Conservation (phyloP, 2,888 invertebrate genomes). For the Desoria tigrina region DNA sequence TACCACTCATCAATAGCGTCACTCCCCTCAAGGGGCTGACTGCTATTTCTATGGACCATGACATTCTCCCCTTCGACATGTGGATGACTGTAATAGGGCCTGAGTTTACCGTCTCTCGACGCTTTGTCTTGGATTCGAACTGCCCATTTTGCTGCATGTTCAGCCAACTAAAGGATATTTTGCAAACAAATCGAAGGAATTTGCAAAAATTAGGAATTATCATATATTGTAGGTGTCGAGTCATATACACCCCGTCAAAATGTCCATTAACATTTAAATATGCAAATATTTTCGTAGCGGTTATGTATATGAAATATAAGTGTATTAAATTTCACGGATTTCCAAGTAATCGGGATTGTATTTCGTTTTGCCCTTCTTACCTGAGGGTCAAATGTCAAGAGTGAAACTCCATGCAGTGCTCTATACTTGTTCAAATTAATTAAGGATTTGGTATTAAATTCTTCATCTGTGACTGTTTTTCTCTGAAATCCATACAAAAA, state of each 20-base stretch:
- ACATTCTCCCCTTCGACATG: conserved; percentile 14
- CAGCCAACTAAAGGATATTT: conserved; percentile 7
- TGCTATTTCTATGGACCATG: not conserved
- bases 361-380: not conserved
- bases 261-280: not conserved
- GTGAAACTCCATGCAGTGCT: not conserved
- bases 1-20: conserved; percentile 15
- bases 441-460: too few species aligned
- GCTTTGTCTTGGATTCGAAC: not conserved
- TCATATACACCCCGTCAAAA: not conserved
- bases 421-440: conserved; percentile 1
- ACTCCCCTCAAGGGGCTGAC: not conserved
- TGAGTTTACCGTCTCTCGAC: not conserved
- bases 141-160: conserved; percentile 15
- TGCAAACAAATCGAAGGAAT: too few species aligned
- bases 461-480: too few species aligned
- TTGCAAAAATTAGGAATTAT: not conserved
- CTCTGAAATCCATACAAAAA: too few species aligned
- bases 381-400: not conserved
- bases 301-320: too few species aligned
- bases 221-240: not conserved
- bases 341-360: too few species aligned
- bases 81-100: conserved; percentile 11
- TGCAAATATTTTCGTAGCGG: too few species aligned
- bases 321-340: not conserved